Evolutionary conservation across 2,888 invertebrate genomes (phyloP).

Genomic region (Acleris literana): DNA sequence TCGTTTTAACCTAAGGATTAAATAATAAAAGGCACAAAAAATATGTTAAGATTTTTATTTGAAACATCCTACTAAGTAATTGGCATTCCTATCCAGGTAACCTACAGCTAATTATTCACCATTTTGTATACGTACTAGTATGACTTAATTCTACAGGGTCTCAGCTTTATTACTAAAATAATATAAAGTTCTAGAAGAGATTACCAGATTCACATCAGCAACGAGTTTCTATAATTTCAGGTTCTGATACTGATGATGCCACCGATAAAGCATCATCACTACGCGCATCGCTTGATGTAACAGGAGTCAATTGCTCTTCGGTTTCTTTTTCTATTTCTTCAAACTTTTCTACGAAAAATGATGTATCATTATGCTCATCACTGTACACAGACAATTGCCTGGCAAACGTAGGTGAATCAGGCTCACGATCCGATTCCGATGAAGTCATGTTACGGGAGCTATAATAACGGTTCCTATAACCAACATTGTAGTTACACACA

Average conservation of each 20-base stretch:
- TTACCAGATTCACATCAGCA: slow-evolving; percentile 48
- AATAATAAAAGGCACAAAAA: not conserved
- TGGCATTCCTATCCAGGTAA: not conserved
- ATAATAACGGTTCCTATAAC: slow-evolving; percentile 57
- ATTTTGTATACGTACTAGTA: slow-evolving; percentile 5
- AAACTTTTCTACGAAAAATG: slow-evolving; percentile 17
- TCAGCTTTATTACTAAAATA: not conserved
- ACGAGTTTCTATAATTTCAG: slow-evolving; percentile 62
- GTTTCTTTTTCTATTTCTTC: slow-evolving; percentile 17
- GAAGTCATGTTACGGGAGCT: slow-evolving; percentile 51
- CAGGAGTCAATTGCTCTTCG: slow-evolving; percentile 41
- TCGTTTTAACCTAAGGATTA: no score
- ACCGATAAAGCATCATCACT: slow-evolving; percentile 30
- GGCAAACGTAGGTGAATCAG: slow-evolving; percentile 46
- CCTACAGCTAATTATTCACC: not conserved
- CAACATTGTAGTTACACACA: slow-evolving; percentile 56
- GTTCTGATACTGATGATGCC: slow-evolving; percentile 47
- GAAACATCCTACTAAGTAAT: no score
- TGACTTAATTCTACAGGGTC: slow-evolving; percentile 8
- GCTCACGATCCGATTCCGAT: slow-evolving; percentile 42
- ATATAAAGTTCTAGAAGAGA: slow-evolving; percentile 19
- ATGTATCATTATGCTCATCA: slow-evolving; percentile 12
- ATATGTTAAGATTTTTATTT: no score
- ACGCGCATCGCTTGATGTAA: slow-evolving; percentile 44
- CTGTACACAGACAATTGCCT: slow-evolving; percentile 15